A percentile compares a stretch with the other conserved stretches of the same genome.
phyloP scores from a whole-genome alignment of 2,797 vertebrate species.

The Eulemur coronatus region DNA sequence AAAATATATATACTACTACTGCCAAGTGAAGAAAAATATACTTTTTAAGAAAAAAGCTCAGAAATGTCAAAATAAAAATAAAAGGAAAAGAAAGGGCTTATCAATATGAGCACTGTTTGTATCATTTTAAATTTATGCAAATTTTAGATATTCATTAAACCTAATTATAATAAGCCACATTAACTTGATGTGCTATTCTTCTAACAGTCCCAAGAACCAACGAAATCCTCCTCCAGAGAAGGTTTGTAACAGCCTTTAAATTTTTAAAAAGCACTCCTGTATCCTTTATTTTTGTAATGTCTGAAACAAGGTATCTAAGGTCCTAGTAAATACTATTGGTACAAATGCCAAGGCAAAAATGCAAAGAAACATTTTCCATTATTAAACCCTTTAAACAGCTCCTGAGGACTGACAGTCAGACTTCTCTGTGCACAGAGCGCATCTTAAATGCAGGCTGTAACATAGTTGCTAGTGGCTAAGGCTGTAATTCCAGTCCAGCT shows the following conservation, averaged over 20 bases:
- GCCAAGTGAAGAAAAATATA: background rate
- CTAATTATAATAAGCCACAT: background rate
- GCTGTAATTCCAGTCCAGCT: conserved; percentile 53
- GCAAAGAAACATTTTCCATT: background rate
- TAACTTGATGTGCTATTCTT: background rate
- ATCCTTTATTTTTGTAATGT: background rate
- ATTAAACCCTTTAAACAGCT: background rate
- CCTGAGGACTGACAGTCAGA: background rate
- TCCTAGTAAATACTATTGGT: background rate
- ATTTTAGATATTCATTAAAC: background rate
- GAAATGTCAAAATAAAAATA: background rate
- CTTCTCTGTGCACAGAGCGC: background rate
- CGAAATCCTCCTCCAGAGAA: background rate
- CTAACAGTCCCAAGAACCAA: background rate
- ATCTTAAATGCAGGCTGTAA: conserved; percentile 38
- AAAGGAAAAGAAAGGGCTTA: background rate
- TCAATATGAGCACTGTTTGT: background rate
- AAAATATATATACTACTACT: background rate
- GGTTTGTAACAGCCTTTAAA: background rate
- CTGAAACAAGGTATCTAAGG: conserved; percentile 4
- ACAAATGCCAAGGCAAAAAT: background rate
- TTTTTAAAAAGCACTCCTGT: conserved; percentile 16
- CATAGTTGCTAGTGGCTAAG: background rate
- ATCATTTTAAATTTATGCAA: background rate
- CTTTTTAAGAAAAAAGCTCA: background rate